These are phyloP conservation scores for Spinus olivaceus DNA, from an alignment of 2,797 vertebrate genomes.

Conservation along the genomic window DNA sequence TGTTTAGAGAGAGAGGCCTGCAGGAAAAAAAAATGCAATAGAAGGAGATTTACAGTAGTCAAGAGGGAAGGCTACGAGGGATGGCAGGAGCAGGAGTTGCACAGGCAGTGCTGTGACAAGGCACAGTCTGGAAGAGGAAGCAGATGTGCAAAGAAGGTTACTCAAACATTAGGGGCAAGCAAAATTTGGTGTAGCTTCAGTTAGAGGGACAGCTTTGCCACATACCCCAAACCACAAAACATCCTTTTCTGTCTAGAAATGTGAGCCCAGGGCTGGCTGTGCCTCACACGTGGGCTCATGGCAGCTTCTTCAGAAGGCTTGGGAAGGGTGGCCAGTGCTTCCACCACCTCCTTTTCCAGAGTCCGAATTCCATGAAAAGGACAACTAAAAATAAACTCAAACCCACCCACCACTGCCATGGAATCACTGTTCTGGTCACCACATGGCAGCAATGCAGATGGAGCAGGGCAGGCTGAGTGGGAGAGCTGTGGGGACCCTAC, in stretches of 20 bases:
- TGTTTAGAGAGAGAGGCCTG: slow-evolving; percentile 2
- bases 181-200: background rate
- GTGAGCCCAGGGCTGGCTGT: background rate
- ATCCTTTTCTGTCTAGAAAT: background rate
- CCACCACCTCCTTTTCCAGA: background rate
- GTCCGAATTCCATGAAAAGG: background rate
- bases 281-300: background rate
- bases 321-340: background rate
- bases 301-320: background rate
- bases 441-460: background rate
- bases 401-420: background rate
- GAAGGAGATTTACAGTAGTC: slow-evolving; percentile 22
- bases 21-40: background rate
- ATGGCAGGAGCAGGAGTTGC: background rate
- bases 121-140: background rate
- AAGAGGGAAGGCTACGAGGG: background rate
- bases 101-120: background rate
- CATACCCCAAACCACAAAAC: background rate
- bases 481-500: background rate
- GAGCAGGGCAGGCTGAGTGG: background rate
- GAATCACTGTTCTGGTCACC: background rate
- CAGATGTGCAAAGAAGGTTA: background rate
- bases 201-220: background rate
- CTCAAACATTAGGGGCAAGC: background rate
- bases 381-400: background rate